These are phyloP conservation scores for Selenia dentaria DNA, from an alignment of 2,888 invertebrate genomes.

Conservation along the genomic window DNA sequence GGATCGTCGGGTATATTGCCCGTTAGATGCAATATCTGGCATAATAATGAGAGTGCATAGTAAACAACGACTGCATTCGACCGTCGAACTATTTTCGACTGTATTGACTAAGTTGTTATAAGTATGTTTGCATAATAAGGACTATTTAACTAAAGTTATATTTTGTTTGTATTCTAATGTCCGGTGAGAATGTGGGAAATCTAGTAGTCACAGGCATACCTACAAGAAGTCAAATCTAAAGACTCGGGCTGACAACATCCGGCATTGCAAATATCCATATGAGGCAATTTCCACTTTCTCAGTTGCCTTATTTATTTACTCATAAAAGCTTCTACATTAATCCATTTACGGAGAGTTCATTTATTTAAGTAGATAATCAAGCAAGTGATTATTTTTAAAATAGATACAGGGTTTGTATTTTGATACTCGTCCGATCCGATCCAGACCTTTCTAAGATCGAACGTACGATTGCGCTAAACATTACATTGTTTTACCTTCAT, in stretches of 20 bases:
- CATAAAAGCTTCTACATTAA: neutral
- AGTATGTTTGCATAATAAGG: neutral
- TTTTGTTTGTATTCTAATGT: slow-evolving; percentile 9
- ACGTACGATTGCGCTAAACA: too few relatives aligned
- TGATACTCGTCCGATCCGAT: too few relatives aligned
- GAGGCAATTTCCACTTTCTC: slow-evolving; percentile 8
- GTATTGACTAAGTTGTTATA: neutral
- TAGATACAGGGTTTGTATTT: too few relatives aligned
- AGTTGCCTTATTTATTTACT: slow-evolving; percentile 4
- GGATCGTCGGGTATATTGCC: slow-evolving; percentile 22
- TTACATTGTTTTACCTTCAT: too few relatives aligned
- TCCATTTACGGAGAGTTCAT: slow-evolving; percentile 5
- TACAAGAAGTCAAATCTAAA: slow-evolving; percentile 4
- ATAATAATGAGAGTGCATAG: slow-evolving; percentile 16
- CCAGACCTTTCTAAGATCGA: too few relatives aligned
- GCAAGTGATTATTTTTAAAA: too few relatives aligned
- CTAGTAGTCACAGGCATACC: slow-evolving; percentile 3
- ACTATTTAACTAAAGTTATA: neutral
- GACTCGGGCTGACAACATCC: slow-evolving; percentile 2
- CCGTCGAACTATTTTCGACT: slow-evolving; percentile 11
- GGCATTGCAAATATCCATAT: slow-evolving; percentile 13
- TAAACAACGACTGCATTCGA: slow-evolving; percentile 12
- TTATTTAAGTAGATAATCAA: too few relatives aligned
- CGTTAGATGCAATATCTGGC: slow-evolving; percentile 31
- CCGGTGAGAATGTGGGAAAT: slow-evolving; percentile 15